Percentiles rank a stretch among this genome's conserved stretches.
These are phyloP conservation scores for Drosophila kambysellisi DNA, from an alignment of 2,888 invertebrate genomes.

Conservation along the genomic window DNA sequence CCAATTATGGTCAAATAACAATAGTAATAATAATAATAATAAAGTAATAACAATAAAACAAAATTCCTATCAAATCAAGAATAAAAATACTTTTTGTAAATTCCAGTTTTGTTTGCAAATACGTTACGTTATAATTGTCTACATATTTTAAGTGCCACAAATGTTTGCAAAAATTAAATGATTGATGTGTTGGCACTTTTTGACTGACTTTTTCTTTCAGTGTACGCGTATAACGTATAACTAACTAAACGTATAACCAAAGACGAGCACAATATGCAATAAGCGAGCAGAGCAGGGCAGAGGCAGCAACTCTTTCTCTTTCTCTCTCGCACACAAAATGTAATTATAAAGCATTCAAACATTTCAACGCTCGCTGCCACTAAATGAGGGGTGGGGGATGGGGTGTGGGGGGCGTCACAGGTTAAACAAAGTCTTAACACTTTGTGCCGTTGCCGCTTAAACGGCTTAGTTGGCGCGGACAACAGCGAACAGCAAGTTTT, in stretches of 20 bases:
- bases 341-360: slow-evolving; percentile 77
- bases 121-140: no score
- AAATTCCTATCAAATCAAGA: no score
- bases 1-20: no score
- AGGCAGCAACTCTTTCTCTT: neutral
- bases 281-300: slow-evolving; percentile 31
- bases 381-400: neutral
- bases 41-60: no score
- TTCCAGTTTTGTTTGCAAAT: no score
- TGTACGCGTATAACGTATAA: neutral
- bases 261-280: slow-evolving; percentile 24
- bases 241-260: slow-evolving; percentile 1
- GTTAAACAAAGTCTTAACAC: slow-evolving; percentile 65
- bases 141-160: neutral
- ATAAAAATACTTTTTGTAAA: no score
- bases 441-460: slow-evolving; percentile 72
- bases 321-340: slow-evolving; percentile 62
- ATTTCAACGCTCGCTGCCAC: slow-evolving; percentile 25
- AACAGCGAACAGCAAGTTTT: slow-evolving; percentile 52
- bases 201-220: neutral
- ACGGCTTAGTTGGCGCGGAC: slow-evolving; percentile 61
- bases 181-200: neutral
- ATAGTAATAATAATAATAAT: no score
- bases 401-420: neutral
- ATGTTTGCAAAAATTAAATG: neutral